A percentile compares a stretch with the other conserved stretches of the same genome.
Conservation (phyloP, 1,140 invertebrate genomes). For the Neoseiulus cucumeris region DNA sequence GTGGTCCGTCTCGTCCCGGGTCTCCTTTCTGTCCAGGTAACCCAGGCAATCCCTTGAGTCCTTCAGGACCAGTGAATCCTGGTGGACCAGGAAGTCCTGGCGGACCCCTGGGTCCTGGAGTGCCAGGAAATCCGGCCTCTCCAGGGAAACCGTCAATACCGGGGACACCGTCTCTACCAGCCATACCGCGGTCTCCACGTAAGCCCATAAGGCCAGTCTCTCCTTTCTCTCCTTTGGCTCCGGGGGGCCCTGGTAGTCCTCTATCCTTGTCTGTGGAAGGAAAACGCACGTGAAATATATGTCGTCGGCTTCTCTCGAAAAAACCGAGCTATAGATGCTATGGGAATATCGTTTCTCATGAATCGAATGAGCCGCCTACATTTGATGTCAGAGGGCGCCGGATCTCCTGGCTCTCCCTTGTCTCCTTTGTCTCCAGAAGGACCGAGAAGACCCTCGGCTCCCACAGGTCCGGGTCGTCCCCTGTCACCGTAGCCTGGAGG, state of each 20-base stretch:
- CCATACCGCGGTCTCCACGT: not conserved
- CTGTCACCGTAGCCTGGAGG: not conserved
- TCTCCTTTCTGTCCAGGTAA: constrained; percentile 17
- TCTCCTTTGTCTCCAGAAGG: constrained; percentile 14
- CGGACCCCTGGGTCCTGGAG: not conserved
- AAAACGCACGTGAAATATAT: too few species aligned
- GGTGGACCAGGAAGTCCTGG: constrained; percentile 10
- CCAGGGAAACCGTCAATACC: constrained; percentile 12
- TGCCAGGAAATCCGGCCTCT: not conserved
- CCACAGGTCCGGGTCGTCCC: not conserved
- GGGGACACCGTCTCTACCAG: constrained; percentile 10
- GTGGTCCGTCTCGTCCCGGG: constrained; percentile 14
- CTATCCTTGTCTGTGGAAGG: not conserved
- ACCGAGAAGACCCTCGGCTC: constrained; percentile 15
- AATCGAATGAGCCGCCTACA: not conserved
- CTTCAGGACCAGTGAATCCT: not conserved
- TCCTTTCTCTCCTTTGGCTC: constrained; percentile 15
- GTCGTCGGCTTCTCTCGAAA: too few species aligned
- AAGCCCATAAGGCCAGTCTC: constrained; percentile 14
- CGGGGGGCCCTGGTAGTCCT: constrained; percentile 10
- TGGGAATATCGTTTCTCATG: not conserved
- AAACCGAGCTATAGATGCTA: not conserved
- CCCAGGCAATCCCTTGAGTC: constrained; percentile 14
- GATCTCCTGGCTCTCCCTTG: constrained; percentile 16
- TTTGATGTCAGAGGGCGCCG: constrained; percentile 8